phyloP scores from a whole-genome alignment of 2,113 vertebrate genomes.

The Taxidea taxus region DNA sequence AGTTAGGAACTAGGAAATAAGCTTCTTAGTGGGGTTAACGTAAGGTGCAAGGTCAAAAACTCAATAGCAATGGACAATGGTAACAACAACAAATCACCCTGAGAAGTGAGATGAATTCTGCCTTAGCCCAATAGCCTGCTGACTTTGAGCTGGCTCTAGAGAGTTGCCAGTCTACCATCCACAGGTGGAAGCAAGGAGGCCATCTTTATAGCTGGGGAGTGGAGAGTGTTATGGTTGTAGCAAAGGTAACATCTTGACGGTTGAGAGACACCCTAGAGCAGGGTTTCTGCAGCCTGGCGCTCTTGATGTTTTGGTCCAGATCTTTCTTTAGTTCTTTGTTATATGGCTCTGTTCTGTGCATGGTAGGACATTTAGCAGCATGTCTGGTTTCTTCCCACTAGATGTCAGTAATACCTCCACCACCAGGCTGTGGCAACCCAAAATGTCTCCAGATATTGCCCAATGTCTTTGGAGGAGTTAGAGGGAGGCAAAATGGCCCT shows the following conservation, averaged over 20 bases:
- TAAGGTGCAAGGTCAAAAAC: conserved; percentile 50
- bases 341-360: background rate
- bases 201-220: background rate
- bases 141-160: background rate
- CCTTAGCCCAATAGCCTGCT: background rate
- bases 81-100: background rate
- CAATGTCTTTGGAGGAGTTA: background rate
- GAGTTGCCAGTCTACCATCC: background rate
- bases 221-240: background rate
- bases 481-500: background rate
- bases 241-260: background rate
- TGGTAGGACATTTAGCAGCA: background rate
- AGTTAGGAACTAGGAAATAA: conserved; percentile 57
- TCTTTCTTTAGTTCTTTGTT: conserved; percentile 23
- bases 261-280: background rate
- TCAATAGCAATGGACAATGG: conserved; percentile 1
- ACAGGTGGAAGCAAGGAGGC: background rate
- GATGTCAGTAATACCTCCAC: background rate
- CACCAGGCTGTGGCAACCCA: background rate
- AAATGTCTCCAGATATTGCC: background rate
- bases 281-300: background rate
- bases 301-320: background rate
- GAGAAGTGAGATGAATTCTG: background rate
- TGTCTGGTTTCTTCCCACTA: conserved; percentile 9
- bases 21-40: conserved; percentile 52